Percentiles rank a stretch among this genome's conserved stretches.
Evolutionary conservation across 2,888 invertebrate species (phyloP).

Genomic region (Ctenicera cuprea): DNA sequence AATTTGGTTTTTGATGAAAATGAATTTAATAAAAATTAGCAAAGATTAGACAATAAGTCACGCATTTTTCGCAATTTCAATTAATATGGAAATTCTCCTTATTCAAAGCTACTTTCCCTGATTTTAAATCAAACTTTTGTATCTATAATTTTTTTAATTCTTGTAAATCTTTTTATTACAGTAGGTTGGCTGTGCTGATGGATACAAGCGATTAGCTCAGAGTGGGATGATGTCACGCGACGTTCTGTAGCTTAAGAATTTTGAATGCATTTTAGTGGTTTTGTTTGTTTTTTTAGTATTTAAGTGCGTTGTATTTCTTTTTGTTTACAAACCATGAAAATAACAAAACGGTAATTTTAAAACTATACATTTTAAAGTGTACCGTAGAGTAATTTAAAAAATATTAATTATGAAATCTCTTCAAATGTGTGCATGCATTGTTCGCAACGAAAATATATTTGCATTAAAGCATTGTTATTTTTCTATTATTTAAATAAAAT

Average conservation of each 20-base stretch:
- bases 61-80: too few relatives aligned
- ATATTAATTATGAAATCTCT: conserved; percentile 5
- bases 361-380: too few relatives aligned
- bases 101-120: too few relatives aligned
- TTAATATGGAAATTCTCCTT: too few relatives aligned
- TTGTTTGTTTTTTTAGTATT: neutral
- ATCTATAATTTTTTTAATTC: too few relatives aligned
- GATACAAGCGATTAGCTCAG: conserved; percentile 2
- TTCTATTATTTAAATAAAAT: conserved; percentile 25
- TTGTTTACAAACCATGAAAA: too few relatives aligned
- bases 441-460: neutral
- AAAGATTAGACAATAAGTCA: too few relatives aligned
- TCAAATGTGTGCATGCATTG: neutral
- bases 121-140: too few relatives aligned
- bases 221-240: conserved; percentile 33
- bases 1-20: too few relatives aligned
- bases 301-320: neutral
- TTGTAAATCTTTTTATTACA: neutral
- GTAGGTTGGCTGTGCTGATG: conserved; percentile 4
- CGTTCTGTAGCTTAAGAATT: conserved; percentile 24
- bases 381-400: neutral
- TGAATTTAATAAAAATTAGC: too few relatives aligned
- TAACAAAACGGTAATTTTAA: too few relatives aligned
- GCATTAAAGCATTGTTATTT: conserved; percentile 7
- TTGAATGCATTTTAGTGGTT: conserved; percentile 2